Conservation (phyloP, 2,797 vertebrate genomes). For the Eulemur coronatus region DNA sequence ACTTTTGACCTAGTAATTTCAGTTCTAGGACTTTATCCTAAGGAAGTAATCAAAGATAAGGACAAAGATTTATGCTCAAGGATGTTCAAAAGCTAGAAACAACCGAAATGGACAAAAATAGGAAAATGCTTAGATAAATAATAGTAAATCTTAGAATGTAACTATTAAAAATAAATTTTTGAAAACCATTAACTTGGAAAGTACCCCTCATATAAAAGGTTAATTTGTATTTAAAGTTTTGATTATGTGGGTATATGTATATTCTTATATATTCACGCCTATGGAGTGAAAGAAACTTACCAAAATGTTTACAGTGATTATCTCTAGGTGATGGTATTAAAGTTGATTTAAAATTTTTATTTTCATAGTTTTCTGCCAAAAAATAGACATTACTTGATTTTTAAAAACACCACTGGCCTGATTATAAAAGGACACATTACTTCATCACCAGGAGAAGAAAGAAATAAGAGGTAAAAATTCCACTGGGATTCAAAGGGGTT, state of each 20-base stretch:
- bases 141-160: constrained; percentile 34
- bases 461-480: neutral
- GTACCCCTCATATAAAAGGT: neutral
- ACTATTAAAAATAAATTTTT: neutral
- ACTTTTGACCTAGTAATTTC: constrained; percentile 47
- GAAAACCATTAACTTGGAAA: neutral
- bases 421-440: neutral
- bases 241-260: neutral
- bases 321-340: neutral
- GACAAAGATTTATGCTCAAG: constrained; percentile 56
- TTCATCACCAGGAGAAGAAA: constrained; percentile 15
- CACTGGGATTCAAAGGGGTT: neutral
- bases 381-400: constrained; percentile 3
- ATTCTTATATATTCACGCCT: neutral
- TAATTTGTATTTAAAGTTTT: constrained; percentile 26
- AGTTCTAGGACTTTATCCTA: constrained; percentile 56
- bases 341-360: constrained; percentile 11
- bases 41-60: constrained; percentile 71
- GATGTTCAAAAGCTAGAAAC: constrained; percentile 54
- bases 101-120: constrained; percentile 51
- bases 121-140: constrained; percentile 49
- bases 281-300: neutral
- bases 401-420: neutral
- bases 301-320: neutral
- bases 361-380: neutral